Base-by-base conservation (phyloP, 1,140 invertebrate genomes). In the Tetraneura akinire region DNA sequence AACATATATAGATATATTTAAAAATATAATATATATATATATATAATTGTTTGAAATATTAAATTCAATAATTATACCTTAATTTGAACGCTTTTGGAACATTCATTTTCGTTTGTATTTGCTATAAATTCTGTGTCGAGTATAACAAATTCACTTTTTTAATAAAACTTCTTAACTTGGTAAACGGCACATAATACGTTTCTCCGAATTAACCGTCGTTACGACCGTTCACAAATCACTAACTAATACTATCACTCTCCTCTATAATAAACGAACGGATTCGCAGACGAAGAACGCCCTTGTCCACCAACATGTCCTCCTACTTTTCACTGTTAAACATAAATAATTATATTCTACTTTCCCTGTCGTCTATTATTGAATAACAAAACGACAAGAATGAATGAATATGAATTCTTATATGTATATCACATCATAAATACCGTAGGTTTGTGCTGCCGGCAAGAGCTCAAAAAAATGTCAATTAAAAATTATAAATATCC, bases 201-300 rank as follows among this genome's bases (percentile, higher is more conserved):
- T 57, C 13, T 45, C n/a, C 49, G 53, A 55, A 37, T 55, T 32
- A 42, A 57, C 51, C 53, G 26, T n/a, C 53, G 51, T 55, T 57
- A 55, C 53, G 29, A 53, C 21, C 53, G 51, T 21, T 76, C 29
- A 76, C 73, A 57, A 55, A 55, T 76, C 73, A 55, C 51, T 23
- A 57, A 76, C 73, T 76, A 76, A 76, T 57, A 76, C 73, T 76
- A 76, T 76, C 73, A 57, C 73, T 55, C 73, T 57, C 57, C 32
- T 57, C 32, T 55, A 14, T 16, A 64, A 11, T n/a, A n/a, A n/a
- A n/a, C n/a, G 37, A 21, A 62, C 32, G 14, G 55, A 78, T 78
- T 60, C 74, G 74, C 53, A 42, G 55, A 78, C 74, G 74, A 78
- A 62, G 55, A 78, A 78, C 74, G 74, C 74, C 74, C 74, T 78